Percentiles rank a stretch among this genome's conserved stretches.
These are phyloP conservation scores for Melinaea marsaeus DNA, from an alignment of 2,888 invertebrate species.

Conservation along the genomic window DNA sequence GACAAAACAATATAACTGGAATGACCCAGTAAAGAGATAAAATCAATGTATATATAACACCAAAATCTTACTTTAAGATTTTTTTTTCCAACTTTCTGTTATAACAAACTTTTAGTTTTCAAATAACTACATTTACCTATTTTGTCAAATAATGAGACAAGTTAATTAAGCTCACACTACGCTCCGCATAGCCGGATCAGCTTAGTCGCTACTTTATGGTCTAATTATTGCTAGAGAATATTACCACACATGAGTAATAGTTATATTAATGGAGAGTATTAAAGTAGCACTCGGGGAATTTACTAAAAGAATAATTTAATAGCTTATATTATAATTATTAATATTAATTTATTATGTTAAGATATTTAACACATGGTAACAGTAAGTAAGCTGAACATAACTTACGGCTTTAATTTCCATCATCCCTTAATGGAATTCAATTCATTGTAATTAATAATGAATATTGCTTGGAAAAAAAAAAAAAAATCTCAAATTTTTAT, in stretches of 20 bases:
- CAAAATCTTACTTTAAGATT: no score
- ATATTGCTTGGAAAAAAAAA: no score
- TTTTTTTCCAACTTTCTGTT: background rate
- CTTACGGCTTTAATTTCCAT: background rate
- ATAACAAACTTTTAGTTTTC: background rate
- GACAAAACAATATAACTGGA: no score
- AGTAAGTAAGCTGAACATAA: background rate
- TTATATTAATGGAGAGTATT: constrained; percentile 1
- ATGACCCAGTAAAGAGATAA: no score
- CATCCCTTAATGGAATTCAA: no score
- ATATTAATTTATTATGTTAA: no score
- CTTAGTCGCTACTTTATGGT: constrained; percentile 7
- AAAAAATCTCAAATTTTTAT: no score
- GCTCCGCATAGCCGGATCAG: constrained; percentile 4
- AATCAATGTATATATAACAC: no score
- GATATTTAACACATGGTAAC: no score
- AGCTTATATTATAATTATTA: no score
- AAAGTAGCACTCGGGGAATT: background rate
- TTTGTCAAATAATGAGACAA: constrained; percentile 6
- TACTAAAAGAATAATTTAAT: no score
- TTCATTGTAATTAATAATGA: no score
- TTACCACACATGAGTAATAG: constrained; percentile 1
- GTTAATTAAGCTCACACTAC: constrained; percentile 4
- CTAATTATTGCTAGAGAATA: constrained; percentile 5
- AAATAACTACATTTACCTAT: background rate